Percentiles rank a stretch among this genome's conserved stretches.
Evolutionary conservation across 2,797 vertebrate species (phyloP).

Genomic region (Oreochromis grahami): DNA sequence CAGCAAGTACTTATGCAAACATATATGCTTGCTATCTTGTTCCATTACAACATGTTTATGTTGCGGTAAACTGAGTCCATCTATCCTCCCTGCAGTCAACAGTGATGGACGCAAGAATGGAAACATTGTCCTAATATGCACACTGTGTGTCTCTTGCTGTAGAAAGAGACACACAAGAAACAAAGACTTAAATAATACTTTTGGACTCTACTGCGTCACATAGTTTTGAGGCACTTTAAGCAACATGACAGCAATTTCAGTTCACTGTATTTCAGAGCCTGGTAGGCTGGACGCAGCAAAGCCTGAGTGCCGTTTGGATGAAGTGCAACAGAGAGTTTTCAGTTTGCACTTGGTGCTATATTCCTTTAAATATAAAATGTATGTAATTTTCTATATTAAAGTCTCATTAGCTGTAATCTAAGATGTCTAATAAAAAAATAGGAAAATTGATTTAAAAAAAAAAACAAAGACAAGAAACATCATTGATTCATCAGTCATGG

Average conservation of each 20-base stretch:
- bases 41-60: background rate
- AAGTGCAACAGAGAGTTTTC: background rate
- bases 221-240: background rate
- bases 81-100: background rate
- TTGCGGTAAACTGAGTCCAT: background rate
- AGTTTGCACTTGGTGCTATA: background rate
- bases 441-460: background rate
- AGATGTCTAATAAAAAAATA: rapidly evolving
- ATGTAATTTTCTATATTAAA: background rate
- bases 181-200: background rate
- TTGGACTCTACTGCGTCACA: background rate
- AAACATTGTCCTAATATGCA: background rate
- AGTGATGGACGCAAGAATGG: background rate
- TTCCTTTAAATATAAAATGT: background rate
- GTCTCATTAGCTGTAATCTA: background rate
- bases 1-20: background rate
- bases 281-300: background rate
- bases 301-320: background rate
- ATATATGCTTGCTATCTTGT: background rate
- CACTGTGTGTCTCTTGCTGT: background rate
- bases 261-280: background rate
- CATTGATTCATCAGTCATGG: background rate
- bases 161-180: background rate
- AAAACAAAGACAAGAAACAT: rapidly evolving
- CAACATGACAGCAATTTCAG: background rate